These are phyloP conservation scores for Gila robusta DNA, from an alignment of 2,797 vertebrate species.

Conservation along the genomic window DNA sequence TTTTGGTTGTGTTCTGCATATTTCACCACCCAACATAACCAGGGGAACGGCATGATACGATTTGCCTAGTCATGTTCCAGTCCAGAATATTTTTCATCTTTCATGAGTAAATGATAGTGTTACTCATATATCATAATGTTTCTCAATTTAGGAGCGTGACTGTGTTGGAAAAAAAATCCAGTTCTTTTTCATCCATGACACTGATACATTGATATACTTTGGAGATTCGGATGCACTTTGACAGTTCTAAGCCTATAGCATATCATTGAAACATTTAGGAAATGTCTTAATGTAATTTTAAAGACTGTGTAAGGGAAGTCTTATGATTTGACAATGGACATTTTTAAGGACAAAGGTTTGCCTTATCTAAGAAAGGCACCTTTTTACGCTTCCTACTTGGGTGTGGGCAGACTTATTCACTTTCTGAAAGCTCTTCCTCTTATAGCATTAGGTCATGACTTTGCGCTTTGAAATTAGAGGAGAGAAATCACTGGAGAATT, in stretches of 20 bases:
- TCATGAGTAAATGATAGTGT: constrained; percentile 52
- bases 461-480: background rate
- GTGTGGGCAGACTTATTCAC: constrained; percentile 50
- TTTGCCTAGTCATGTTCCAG: constrained; percentile 41
- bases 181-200: background rate
- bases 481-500: constrained; percentile 12
- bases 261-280: constrained; percentile 40
- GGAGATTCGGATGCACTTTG: background rate
- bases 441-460: constrained; percentile 41
- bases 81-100: constrained; percentile 25
- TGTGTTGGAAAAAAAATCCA: background rate
- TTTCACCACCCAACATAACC: constrained; percentile 8
- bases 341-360: constrained; percentile 72
- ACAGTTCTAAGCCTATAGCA: background rate
- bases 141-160: constrained; percentile 25
- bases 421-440: constrained; percentile 62
- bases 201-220: background rate
- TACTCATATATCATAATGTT: constrained; percentile 41
- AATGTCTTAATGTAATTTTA: constrained; percentile 65
- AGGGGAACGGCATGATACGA: constrained; percentile 25
- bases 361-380: constrained; percentile 78
- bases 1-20: constrained; percentile 20
- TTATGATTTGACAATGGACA: constrained; percentile 71
- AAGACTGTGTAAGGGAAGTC: constrained; percentile 65
- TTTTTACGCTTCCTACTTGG: constrained; percentile 72